Evolutionary conservation across 2,888 invertebrate species (phyloP), one percentile per base, ranked within the genome.

Genomic region (Julus scandinavius): DNA sequence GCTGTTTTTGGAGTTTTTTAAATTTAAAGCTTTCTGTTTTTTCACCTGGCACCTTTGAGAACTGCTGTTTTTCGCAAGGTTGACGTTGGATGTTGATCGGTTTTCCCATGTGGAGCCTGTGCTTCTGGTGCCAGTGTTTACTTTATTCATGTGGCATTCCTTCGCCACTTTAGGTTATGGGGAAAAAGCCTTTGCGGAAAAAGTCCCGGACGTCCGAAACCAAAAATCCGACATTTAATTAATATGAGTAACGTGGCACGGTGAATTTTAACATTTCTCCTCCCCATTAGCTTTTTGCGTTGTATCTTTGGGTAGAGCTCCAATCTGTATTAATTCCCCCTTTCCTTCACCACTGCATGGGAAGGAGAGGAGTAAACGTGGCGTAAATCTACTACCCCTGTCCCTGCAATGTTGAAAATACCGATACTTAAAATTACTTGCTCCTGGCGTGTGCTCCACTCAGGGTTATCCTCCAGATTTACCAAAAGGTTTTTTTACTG

Each of bases 311-410:
- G 9, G n/a, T 2, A n/a, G 6, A 6, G 63, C 3, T 15, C 4
- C n/a, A n/a, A 63, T 17, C 15, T 9, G 45, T 45, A 5, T 45
- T 45, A 7, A 7, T 45, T 45, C 7, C 45, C 7, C 45, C 7
- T 7, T 45, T 45, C 45, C 45, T 45, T 7, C 45, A 5, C 45
- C 45, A n/a, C 11, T n/a, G 72, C 29, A 3, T 4, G 72, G 72
- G 29, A 29, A 72, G 29, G 29, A 29, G 29, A 72, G 72, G 29
- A 72, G 72, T 72, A 72, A 72, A 72, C 72, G 72, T 72, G 72
- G 72, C 72, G 72, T 72, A 13, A 29, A 29, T 72, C 29, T 72
- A 29, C 29, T 45, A 45, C 45, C 45, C 20, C 45, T 45, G 45
- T 45, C 45, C 7, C 45, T 17, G n/a, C 5, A 17, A n/a, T 45